Conservation (phyloP, 2,888 invertebrate species). For the Aphidoletes aphidimyza region DNA sequence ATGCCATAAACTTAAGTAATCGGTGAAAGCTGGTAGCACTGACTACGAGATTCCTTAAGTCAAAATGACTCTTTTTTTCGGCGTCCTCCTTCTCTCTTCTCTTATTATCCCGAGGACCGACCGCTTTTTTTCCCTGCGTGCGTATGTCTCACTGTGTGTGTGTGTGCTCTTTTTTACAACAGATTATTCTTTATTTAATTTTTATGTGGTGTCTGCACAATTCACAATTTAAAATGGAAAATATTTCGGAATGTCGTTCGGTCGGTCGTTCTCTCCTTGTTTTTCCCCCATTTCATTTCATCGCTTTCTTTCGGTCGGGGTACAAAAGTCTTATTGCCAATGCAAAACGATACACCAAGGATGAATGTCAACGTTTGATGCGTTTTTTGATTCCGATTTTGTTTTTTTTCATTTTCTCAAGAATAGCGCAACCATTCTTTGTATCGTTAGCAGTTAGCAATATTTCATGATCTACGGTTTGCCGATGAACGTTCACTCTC, state of each 20-base stretch:
- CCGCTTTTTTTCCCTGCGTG: not conserved
- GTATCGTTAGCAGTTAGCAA: not conserved
- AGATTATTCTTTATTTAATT: constrained; percentile 51
- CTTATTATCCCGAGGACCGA: too few species aligned
- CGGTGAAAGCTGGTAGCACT: not conserved
- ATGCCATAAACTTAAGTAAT: constrained; percentile 43
- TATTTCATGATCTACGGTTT: not conserved
- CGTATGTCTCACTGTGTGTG: not conserved
- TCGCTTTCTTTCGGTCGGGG: not conserved
- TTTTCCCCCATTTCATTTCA: not conserved
- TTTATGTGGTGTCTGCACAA: constrained; percentile 47
- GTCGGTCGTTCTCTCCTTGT: constrained; percentile 6
- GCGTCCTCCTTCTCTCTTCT: not conserved
- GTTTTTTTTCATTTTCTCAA: not conserved
- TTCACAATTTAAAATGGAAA: constrained; percentile 45
- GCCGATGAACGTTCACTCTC: constrained; percentile 17
- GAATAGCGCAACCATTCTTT: too few species aligned
- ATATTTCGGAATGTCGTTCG: constrained; percentile 29
- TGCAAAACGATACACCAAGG: constrained; percentile 51
- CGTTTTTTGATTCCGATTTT: constrained; percentile 15
- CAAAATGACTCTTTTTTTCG: constrained; percentile 1
- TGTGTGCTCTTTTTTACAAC: not conserved
- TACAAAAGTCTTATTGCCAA: not conserved
- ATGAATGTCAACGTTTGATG: constrained; percentile 51
- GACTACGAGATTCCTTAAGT: not conserved